Evolutionary conservation across 2,888 invertebrate species (phyloP).

Genomic region (Tortricodes alternella): DNA sequence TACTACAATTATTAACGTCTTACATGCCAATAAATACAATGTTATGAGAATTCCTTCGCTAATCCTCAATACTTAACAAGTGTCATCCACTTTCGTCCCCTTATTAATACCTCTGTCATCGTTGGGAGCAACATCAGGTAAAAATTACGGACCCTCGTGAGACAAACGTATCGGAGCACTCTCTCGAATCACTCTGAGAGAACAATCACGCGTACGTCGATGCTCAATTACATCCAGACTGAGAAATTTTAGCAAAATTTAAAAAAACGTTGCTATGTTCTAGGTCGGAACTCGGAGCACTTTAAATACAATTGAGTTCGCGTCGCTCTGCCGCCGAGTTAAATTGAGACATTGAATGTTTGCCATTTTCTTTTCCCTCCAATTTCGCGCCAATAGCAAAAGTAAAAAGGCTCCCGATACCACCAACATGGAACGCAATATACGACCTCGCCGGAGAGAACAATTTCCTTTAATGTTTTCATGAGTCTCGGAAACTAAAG

Average conservation of each 20-base stretch:
- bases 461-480: slow-evolving; percentile 78
- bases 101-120: slow-evolving; percentile 71
- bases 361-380: slow-evolving; percentile 72
- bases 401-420: slow-evolving; percentile 69
- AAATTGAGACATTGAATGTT: slow-evolving; percentile 78
- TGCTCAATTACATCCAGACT: slow-evolving; percentile 63
- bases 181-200: slow-evolving; percentile 66
- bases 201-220: slow-evolving; percentile 61
- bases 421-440: slow-evolving; percentile 68
- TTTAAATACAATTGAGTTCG: slow-evolving; percentile 64
- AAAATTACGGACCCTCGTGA: slow-evolving; percentile 68
- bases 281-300: slow-evolving; percentile 50
- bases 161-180: slow-evolving; percentile 62
- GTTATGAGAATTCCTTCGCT: slow-evolving; percentile 12
- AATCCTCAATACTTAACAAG: slow-evolving; percentile 51
- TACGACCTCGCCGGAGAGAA: slow-evolving; percentile 62
- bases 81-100: slow-evolving; percentile 60
- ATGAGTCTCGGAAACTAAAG: slow-evolving; percentile 74
- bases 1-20: slow-evolving; percentile 37
- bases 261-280: slow-evolving; percentile 63
- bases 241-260: slow-evolving; percentile 65
- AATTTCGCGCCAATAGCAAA: slow-evolving; percentile 72
- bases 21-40: slow-evolving; percentile 38
- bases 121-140: slow-evolving; percentile 75
- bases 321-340: slow-evolving; percentile 48